Evolutionary conservation across 2,888 invertebrate genomes (phyloP), one percentile per base, ranked within the genome.

Genomic region (Alitta virens): DNA sequence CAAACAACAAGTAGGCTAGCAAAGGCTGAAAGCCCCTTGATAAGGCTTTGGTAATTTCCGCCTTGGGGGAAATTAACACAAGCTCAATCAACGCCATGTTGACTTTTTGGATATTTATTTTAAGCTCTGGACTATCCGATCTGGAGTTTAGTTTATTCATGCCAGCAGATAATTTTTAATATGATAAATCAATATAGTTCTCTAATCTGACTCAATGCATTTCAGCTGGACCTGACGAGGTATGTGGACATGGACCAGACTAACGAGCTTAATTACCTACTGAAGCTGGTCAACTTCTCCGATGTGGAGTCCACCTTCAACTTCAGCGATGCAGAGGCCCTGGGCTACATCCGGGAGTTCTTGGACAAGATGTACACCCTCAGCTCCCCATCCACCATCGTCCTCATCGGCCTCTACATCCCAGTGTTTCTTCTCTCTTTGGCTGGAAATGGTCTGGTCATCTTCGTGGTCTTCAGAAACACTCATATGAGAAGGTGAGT

Each of bases 391-490:
- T 61, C 68, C 2, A 74, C 74, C 2, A 72, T 76, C 1, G 68
- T 75, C 7, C 68, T 78, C 2, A 63, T 77, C 38, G 66, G 69
- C 14, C 65, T 79, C 21, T 79, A 78, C 60, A 63, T 71, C 0
- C 75, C 75, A 1, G 72, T 74, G 9, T 78, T 79, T 57, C 46
- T 76, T 14, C 61, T 76, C 5, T 76, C 77, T 1, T 68, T 77
- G 0, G 55, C 68, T 24, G 79, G 78, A 0, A 79, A 79, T 62
- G 61, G 70, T 9, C 64, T 79, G 38, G 72, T 79, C n/a, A 74
- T 79, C 27, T 70, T 73, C n/a, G 71, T 76, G 24, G 72, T 78
- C 3, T 66, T 74, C n/a, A 60, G 70, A 5, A 73, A 76, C 53
- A 68, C 71, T 49, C 71, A 71, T 40, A 65, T 75, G 57, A 67